Conservation (phyloP, 2,113 vertebrate genomes). For the Malurus melanocephalus region DNA sequence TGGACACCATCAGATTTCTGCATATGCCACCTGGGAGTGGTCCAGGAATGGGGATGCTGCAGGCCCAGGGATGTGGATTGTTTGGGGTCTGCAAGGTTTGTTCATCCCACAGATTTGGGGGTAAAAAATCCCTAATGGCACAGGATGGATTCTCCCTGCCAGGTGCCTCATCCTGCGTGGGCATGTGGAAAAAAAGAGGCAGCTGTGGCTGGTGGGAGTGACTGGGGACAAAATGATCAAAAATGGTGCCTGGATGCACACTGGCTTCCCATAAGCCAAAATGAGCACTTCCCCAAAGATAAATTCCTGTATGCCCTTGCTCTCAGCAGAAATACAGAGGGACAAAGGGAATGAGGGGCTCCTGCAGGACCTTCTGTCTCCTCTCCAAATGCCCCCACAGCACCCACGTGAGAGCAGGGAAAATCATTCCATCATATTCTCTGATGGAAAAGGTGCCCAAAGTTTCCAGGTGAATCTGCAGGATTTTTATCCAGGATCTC, state of each 20-base stretch:
- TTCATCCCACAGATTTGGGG: accelerated
- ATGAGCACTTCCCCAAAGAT: accelerated
- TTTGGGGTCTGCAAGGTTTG: not conserved
- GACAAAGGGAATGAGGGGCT: not conserved
- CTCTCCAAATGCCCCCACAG: not conserved
- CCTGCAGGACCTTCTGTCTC: not conserved
- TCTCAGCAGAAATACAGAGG: not conserved
- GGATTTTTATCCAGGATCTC: not conserved
- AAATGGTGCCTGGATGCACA: not conserved
- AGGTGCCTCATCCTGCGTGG: not conserved
- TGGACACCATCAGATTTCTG: not conserved
- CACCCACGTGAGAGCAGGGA: not conserved
- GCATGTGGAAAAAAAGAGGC: not conserved
- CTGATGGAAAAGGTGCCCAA: accelerated
- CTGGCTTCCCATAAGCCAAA: not conserved
- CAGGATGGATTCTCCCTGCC: not conserved
- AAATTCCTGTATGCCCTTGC: not conserved
- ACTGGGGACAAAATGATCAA: not conserved
- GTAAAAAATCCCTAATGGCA: accelerated
- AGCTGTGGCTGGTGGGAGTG: not conserved
- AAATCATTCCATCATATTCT: not conserved
- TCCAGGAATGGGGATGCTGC: not conserved
- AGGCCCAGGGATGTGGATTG: not conserved
- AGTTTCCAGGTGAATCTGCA: not conserved
- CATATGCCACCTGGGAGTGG: not conserved